Conservation (phyloP, 2,888 invertebrate genomes). For the Colostygia pectinataria region DNA sequence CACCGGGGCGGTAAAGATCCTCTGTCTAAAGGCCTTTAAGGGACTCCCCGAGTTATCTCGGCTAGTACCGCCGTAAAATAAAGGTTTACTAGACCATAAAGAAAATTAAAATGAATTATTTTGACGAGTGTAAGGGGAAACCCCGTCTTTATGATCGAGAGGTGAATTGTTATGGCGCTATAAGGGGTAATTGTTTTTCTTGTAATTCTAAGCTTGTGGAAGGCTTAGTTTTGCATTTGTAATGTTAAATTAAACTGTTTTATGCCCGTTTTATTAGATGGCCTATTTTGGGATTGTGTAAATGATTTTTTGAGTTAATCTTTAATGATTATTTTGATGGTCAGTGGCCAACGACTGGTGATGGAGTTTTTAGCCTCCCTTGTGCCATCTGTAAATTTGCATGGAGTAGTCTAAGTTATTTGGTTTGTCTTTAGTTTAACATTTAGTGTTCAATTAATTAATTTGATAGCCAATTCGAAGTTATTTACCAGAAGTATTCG, state of each 20-base stretch:
- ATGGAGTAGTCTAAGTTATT: no score
- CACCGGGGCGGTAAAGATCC: constrained; percentile 30
- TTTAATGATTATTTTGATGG: no score
- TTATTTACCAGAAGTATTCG: not conserved
- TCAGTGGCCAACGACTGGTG: no score
- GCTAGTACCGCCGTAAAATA: constrained; percentile 76
- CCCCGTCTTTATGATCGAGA: constrained; percentile 49
- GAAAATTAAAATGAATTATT: constrained; percentile 84
- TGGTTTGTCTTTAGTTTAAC: constrained; percentile 30
- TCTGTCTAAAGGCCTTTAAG: constrained; percentile 66
- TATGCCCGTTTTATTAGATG: constrained; percentile 3
- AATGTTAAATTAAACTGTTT: constrained; percentile 16
- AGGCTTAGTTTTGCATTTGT: constrained; percentile 33
- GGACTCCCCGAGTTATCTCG: constrained; percentile 78
- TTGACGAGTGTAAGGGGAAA: constrained; percentile 75
- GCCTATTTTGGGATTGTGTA: not conserved
- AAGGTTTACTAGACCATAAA: constrained; percentile 82
- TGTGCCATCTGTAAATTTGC: no score
- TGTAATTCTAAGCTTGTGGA: constrained; percentile 43
- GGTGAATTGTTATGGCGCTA: constrained; percentile 69
- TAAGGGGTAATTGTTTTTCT: constrained; percentile 69
- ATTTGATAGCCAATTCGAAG: constrained; percentile 4
- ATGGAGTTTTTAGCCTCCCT: no score
- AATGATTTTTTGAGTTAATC: no score
- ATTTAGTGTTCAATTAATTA: constrained; percentile 7